A percentile compares a stretch with the other conserved stretches of the same genome.
Conservation (phyloP, 2,888 invertebrate genomes). For the Allolobophora icterica region DNA sequence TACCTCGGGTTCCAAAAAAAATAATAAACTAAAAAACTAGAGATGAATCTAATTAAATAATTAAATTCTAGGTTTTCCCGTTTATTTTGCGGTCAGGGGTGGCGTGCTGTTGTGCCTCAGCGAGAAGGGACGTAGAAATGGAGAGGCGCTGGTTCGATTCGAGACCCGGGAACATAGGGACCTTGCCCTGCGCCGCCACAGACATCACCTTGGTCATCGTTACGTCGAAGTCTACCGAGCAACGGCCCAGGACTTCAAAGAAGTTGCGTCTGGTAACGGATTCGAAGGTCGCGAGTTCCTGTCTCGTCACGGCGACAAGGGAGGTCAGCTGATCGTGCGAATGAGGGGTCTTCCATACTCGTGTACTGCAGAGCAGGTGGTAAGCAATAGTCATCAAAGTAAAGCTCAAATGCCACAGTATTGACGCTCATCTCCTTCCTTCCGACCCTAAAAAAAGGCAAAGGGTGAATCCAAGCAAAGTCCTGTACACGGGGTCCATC, state of each 20-base stretch:
- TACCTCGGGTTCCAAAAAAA: too few species aligned
- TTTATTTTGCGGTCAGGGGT: slow-evolving; percentile 72
- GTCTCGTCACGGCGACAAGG: slow-evolving; percentile 72
- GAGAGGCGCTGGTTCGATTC: slow-evolving; percentile 96
- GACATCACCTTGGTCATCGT: slow-evolving; percentile 93
- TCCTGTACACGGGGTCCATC: too few species aligned
- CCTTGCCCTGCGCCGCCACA: slow-evolving; percentile 95
- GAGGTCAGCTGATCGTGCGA: slow-evolving; percentile 94
- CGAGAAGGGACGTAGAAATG: slow-evolving; percentile 95
- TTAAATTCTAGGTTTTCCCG: not conserved
- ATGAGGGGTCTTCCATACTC: slow-evolving; percentile 99
- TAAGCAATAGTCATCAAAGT: slow-evolving; percentile 68
- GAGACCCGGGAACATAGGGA: slow-evolving; percentile 92
- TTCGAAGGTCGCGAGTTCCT: slow-evolving; percentile 72
- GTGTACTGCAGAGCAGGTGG: slow-evolving; percentile 96
- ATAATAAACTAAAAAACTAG: too few species aligned
- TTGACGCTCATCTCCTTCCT: too few species aligned
- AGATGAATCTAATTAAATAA: too few species aligned
- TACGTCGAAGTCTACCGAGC: slow-evolving; percentile 99
- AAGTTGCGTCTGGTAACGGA: slow-evolving; percentile 86
- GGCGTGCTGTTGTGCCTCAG: slow-evolving; percentile 98
- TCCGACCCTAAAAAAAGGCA: too few species aligned
- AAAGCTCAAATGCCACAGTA: too few species aligned
- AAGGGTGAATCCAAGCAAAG: too few species aligned
- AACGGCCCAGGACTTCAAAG: slow-evolving; percentile 93